Evolutionary conservation across 1,140 invertebrate species (phyloP).

Genomic region (Archegozetes longisetosus): DNA sequence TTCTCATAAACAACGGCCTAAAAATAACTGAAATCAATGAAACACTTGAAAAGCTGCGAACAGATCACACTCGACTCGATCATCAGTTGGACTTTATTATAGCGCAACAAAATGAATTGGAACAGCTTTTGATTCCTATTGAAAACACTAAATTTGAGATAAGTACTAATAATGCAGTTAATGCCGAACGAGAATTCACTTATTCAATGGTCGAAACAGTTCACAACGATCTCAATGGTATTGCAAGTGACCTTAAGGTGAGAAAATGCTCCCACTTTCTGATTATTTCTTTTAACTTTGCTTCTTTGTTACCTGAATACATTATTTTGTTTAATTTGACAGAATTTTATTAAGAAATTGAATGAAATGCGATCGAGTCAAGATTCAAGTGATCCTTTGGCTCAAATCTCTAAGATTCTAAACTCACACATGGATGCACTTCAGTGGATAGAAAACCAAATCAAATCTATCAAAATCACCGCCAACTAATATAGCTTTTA

Average conservation of each 20-base stretch:
- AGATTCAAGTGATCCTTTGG: conserved; percentile 39
- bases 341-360: conserved; percentile 16
- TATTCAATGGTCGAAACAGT: conserved; percentile 74
- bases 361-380: conserved; percentile 13
- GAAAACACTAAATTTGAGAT: conserved; percentile 8
- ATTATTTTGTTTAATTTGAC: conserved; percentile 5
- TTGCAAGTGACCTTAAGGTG: conserved; percentile 10
- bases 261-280: not conserved
- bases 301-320: not conserved
- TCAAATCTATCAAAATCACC: conserved; percentile 10
- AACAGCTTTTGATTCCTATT: conserved; percentile 57
- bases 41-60: conserved; percentile 64
- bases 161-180: conserved; percentile 35
- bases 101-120: conserved; percentile 77
- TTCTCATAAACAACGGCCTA: conserved; percentile 61
- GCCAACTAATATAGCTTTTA: too few species aligned
- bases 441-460: conserved; percentile 52
- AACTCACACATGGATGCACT: conserved; percentile 93
- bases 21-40: conserved; percentile 68
- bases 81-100: conserved; percentile 86
- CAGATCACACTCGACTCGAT: conserved; percentile 73
- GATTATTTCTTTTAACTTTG: conserved; percentile 1
- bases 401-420: conserved; percentile 78
- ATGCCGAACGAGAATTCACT: conserved; percentile 69
- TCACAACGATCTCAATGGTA: conserved; percentile 44